A percentile compares a stretch with the other conserved stretches of the same genome.
phyloP scores from a whole-genome alignment of 1,140 invertebrate genomes.

The Riptortus pedestris region DNA sequence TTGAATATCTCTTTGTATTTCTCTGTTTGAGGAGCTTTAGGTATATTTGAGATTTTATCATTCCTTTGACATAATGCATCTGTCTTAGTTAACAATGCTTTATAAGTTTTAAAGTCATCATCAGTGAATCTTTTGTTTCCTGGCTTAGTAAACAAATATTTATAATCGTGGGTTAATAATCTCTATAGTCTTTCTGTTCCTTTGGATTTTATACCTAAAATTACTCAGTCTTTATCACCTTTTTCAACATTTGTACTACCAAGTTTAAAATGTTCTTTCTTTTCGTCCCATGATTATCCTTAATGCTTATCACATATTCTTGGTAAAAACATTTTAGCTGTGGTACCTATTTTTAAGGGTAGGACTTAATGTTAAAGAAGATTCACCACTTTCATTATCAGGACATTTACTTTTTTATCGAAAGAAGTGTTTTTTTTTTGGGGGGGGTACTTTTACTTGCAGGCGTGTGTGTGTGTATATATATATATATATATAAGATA shows the following conservation, averaged over 20 bases:
- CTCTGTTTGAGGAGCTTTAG: background rate
- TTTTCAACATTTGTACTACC: background rate
- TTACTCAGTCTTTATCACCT: background rate
- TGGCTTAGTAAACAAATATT: background rate
- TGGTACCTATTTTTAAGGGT: background rate
- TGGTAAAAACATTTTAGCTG: background rate
- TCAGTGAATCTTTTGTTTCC: background rate
- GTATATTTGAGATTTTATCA: background rate
- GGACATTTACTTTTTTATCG: too few species aligned
- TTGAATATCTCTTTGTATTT: background rate
- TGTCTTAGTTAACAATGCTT: background rate
- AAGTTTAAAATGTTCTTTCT: background rate
- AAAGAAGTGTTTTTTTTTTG: too few species aligned
- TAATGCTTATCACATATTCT: background rate
- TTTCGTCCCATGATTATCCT: background rate
- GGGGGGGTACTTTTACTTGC: too few species aligned
- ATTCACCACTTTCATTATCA: too few species aligned
- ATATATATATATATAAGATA: too few species aligned
- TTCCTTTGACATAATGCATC: background rate
- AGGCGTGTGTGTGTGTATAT: too few species aligned
- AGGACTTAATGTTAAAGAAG: too few species aligned
- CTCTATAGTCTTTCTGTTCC: background rate
- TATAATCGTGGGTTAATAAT: background rate
- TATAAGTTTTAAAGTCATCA: background rate
- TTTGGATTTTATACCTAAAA: background rate